These are phyloP conservation scores for Cephus cinctus DNA, from an alignment of 1,140 invertebrate species.

Conservation along the genomic window DNA sequence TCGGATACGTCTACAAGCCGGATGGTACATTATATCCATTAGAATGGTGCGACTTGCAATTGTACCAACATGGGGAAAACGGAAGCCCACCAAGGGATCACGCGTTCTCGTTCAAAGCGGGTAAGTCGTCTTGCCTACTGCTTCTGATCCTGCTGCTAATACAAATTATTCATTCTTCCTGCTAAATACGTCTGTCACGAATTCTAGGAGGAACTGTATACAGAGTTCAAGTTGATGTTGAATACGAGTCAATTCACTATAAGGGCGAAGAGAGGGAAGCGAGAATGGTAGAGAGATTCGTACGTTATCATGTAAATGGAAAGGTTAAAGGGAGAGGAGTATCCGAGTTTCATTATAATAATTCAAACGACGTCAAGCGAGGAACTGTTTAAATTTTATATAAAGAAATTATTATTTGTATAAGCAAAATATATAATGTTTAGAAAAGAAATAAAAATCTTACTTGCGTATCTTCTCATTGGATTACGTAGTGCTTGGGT, in stretches of 20 bases:
- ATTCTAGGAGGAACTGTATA: conserved; percentile 13
- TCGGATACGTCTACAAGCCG: conserved; percentile 63
- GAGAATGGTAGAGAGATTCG: conserved; percentile 66
- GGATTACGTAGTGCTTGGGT: too few relatives aligned
- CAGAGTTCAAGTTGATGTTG: conserved; percentile 53
- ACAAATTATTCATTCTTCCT: conserved; percentile 11
- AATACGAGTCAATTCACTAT: conserved; percentile 63
- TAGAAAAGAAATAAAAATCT: too few relatives aligned
- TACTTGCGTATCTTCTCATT: too few relatives aligned
- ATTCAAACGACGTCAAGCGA: too few relatives aligned
- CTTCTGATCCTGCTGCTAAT: not conserved
- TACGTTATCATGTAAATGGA: conserved; percentile 64
- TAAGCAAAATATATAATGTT: too few relatives aligned
- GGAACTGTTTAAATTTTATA: too few relatives aligned
- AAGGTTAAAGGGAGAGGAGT: conserved; percentile 62
- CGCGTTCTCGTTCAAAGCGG: conserved; percentile 63
- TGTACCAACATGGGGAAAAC: conserved; percentile 67
- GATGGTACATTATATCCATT: conserved; percentile 59
- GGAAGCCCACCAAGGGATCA: conserved; percentile 64
- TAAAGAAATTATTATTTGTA: too few relatives aligned
- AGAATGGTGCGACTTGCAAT: conserved; percentile 61
- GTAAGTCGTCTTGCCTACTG: conserved; percentile 37
- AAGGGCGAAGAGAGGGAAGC: conserved; percentile 69
- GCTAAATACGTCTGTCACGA: not conserved
- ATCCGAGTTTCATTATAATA: conserved; percentile 70